Percentiles rank a stretch among this genome's conserved stretches.
Conservation (phyloP, 2,113 vertebrate species). For the Halichoeres trimaculatus region DNA sequence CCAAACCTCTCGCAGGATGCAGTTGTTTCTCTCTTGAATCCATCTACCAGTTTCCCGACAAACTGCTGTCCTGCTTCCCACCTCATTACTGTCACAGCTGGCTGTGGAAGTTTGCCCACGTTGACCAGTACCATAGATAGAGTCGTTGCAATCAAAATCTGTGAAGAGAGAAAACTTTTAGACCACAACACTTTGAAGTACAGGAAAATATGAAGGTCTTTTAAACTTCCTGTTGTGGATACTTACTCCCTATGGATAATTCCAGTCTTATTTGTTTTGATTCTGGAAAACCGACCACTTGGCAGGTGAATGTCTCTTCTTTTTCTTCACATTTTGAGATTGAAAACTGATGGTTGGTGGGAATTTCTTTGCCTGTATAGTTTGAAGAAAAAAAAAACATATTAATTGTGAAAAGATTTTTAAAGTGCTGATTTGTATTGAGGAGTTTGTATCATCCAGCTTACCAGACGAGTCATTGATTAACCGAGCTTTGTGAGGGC, state of each 20-base stretch:
- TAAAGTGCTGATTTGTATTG: neutral
- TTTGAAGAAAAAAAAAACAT: too few relatives aligned
- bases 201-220: neutral
- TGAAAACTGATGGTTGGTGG: fast-evolving
- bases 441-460: neutral
- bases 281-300: fast-evolving
- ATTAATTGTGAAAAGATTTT: too few relatives aligned
- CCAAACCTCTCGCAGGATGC: conserved; percentile 4
- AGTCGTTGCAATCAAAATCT: neutral
- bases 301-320: neutral
- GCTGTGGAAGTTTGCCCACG: fast-evolving
- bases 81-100: neutral
- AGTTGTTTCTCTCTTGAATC: conserved; percentile 2
- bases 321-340: fast-evolving
- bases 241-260: neutral
- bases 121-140: conserved; percentile 21
- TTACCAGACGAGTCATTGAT: neutral
- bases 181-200: neutral
- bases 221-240: neutral
- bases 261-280: conserved; percentile 1
- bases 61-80: conserved; percentile 12
- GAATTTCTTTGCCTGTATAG: too few relatives aligned
- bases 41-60: neutral
- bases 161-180: neutral
- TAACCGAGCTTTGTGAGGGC: neutral